A percentile compares a stretch with the other conserved stretches of the same genome.
These are phyloP conservation scores for Megalops cyprinoides DNA, from an alignment of 2,797 vertebrate species.

Conservation along the genomic window DNA sequence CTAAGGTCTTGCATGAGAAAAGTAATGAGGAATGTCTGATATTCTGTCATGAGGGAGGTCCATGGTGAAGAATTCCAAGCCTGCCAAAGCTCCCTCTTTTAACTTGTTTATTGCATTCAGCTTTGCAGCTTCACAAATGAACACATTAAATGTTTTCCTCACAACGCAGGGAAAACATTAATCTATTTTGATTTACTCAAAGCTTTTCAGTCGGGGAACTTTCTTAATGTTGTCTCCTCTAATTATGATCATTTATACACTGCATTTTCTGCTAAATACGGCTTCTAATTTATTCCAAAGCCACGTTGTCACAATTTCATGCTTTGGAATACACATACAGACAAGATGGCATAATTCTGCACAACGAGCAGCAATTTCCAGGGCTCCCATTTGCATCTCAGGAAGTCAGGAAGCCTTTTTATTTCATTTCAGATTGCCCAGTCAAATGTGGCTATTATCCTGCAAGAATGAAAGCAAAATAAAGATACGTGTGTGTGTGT, in stretches of 20 bases:
- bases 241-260: slow-evolving; percentile 12
- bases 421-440: slow-evolving; percentile 14
- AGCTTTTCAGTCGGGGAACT: neutral
- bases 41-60: too few species aligned
- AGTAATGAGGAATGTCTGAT: too few species aligned
- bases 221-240: slow-evolving; percentile 2
- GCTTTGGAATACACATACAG: slow-evolving; percentile 10
- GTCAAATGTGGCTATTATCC: slow-evolving; percentile 9
- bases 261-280: neutral
- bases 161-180: neutral
- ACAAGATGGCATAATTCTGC: slow-evolving; percentile 19
- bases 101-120: neutral
- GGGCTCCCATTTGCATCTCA: slow-evolving; percentile 5
- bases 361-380: neutral
- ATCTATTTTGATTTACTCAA: neutral
- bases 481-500: neutral
- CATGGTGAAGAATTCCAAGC: too few species aligned
- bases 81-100: neutral
- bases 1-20: too few species aligned
- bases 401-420: neutral
- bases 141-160: neutral
- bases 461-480: neutral
- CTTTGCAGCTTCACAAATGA: neutral
- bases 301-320: slow-evolving; percentile 17
- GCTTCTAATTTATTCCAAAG: slow-evolving; percentile 10